Evolutionary conservation across 2,797 vertebrate genomes (phyloP), one percentile per base, ranked within the genome.

Genomic region (Eupleurogrammus muticus): DNA sequence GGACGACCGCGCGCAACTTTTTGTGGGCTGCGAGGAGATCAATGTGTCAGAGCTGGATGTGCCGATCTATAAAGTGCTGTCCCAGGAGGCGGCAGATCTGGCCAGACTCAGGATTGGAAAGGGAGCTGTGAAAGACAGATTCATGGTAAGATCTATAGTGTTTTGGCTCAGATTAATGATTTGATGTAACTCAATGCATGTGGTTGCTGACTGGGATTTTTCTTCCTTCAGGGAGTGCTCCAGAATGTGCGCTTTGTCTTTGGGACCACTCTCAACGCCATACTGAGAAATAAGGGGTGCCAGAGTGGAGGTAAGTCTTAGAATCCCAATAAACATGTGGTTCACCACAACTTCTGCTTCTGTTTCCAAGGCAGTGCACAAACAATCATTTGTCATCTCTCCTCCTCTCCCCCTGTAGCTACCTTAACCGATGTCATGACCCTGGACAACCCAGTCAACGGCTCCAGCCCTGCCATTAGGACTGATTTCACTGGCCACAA

Each of bases 171-270:
- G 17, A 65, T 17, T 16, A 12, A 59, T 19, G 49, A 50, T 32
- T 0, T 48, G 4, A 44, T 58, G 21, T 38, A 16, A 47, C 32
- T 46, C 16, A 55, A 46, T 20, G 4, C 47, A 67, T 17, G 1
- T 48, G 12, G 36, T 65, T 4, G 44, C 20, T 58, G 62, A 73
- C 19, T 80, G 21, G 17, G 35, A 54, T 59, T 34, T 35, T 12
- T 76, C 50, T 44, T 67, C 35, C 63, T 82, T 53, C 92, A 99
- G 98, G 98, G 98, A 88, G 95, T 97, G 70, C 96, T 99, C 68
- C 98, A 99, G 94, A 99, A 98, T 58, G 95, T 99, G 85, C 95
- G 95, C 46, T 99, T 99, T 90, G 96, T 99, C 53, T 99, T 99
- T 85, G 96, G 97, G 87, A 98, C 97, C 55, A 95, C 95, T 60